These are phyloP conservation scores for Drosophila paracracens DNA, from an alignment of 2,888 invertebrate species.

Conservation along the genomic window DNA sequence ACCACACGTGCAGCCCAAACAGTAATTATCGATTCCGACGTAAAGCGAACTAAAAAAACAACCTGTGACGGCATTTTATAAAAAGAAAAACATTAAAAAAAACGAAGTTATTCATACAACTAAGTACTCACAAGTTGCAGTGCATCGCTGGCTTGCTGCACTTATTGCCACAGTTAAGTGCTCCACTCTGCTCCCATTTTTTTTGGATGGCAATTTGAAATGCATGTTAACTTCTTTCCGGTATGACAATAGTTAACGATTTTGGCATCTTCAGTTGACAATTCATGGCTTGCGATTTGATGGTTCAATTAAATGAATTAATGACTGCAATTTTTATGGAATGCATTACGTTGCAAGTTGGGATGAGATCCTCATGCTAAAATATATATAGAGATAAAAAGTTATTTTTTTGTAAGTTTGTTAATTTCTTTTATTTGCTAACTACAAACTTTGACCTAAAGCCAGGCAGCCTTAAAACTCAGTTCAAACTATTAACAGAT, in stretches of 20 bases:
- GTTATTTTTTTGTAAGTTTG: background rate
- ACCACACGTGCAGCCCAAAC: constrained; percentile 39
- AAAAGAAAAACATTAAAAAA: background rate
- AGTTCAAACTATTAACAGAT: background rate
- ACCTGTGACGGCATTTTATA: constrained; percentile 17
- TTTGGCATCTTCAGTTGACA: constrained; percentile 3
- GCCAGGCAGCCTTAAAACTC: background rate
- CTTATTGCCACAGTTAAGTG: constrained; percentile 18
- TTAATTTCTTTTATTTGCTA: background rate
- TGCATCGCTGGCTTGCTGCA: background rate
- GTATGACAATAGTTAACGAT: constrained; percentile 17
- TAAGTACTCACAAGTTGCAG: constrained; percentile 20
- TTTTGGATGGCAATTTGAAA: constrained; percentile 6
- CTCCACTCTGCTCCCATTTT: constrained; percentile 7
- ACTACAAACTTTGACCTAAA: background rate
- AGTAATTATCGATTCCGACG: constrained; percentile 39
- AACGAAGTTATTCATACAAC: constrained; percentile 44
- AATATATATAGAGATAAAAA: background rate
- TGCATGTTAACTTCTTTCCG: constrained; percentile 7
- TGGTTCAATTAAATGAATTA: constrained; percentile 10
- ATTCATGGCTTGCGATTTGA: constrained; percentile 18
- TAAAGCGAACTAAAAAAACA: constrained; percentile 6
- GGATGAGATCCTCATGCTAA: background rate
- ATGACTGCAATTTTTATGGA: constrained; percentile 4
- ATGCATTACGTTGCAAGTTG: background rate